Evolutionary conservation across 2,113 vertebrate species (phyloP).

Genomic region (Entomyzon cyanotis): DNA sequence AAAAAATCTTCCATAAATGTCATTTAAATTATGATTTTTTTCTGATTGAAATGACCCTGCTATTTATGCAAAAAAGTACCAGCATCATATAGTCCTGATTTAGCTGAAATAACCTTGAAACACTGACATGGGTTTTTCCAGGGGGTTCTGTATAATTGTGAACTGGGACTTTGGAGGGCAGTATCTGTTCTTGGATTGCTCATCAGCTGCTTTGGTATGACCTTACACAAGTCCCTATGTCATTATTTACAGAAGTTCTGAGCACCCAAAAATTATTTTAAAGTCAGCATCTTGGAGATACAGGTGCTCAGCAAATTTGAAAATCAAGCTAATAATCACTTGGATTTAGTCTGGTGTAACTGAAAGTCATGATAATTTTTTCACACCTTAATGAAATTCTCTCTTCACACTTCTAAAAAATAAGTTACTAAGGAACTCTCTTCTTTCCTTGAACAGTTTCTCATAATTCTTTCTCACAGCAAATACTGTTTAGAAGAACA

Average conservation of each 20-base stretch:
- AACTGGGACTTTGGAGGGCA: background rate
- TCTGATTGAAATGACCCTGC: background rate
- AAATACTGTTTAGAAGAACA: background rate
- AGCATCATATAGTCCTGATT: background rate
- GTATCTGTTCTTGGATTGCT: background rate
- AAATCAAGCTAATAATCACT: slow-evolving; percentile 17
- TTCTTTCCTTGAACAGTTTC: background rate
- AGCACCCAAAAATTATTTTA: background rate
- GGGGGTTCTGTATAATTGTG: background rate
- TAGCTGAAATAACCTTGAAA: background rate
- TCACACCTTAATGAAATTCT: background rate
- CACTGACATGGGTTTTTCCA: background rate
- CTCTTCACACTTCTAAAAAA: background rate
- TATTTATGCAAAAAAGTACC: background rate
- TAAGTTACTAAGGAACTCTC: background rate
- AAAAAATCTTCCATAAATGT: background rate
- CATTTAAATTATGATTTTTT: background rate
- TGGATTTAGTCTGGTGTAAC: background rate
- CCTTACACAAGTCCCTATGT: background rate
- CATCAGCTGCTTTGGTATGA: background rate
- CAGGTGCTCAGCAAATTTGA: background rate
- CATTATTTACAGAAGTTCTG: background rate
- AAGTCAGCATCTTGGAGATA: background rate
- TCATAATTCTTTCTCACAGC: background rate
- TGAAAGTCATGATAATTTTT: background rate